These are phyloP conservation scores for Ochropleura leucogaster DNA, from an alignment of 2,888 invertebrate species.

Conservation along the genomic window DNA sequence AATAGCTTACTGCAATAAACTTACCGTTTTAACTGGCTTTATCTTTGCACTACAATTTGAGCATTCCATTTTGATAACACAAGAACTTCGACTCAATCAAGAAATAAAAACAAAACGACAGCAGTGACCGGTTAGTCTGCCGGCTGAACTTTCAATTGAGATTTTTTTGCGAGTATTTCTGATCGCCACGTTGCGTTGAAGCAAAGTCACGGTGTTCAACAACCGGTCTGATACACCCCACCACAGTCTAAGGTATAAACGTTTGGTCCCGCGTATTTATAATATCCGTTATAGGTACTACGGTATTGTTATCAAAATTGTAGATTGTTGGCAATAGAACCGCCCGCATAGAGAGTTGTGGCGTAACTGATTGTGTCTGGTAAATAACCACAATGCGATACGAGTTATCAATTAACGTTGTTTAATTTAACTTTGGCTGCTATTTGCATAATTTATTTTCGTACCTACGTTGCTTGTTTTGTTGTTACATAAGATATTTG, in stretches of 20 bases:
- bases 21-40: slow-evolving; percentile 46
- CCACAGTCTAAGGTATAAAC: slow-evolving; percentile 18
- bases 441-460: slow-evolving; percentile 56
- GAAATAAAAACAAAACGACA: slow-evolving; percentile 7
- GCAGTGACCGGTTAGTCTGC: slow-evolving; percentile 11
- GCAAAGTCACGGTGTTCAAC: not conserved
- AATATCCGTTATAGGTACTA: slow-evolving; percentile 9
- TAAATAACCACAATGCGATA: slow-evolving; percentile 49
- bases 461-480: slow-evolving; percentile 17
- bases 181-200: slow-evolving; percentile 49
- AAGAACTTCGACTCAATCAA: slow-evolving; percentile 12
- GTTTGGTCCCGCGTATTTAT: slow-evolving; percentile 33
- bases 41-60: slow-evolving; percentile 20
- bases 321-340: slow-evolving; percentile 12
- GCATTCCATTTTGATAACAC: slow-evolving; percentile 44
- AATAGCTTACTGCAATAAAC: slow-evolving; percentile 18
- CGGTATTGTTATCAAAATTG: slow-evolving; percentile 37
- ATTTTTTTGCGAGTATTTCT: slow-evolving; percentile 45
- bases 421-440: slow-evolving; percentile 51
- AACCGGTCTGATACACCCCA: slow-evolving; percentile 41
- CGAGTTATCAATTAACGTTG: slow-evolving; percentile 55
- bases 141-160: slow-evolving; percentile 22
- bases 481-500: slow-evolving; percentile 2
- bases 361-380: slow-evolving; percentile 54
- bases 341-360: slow-evolving; percentile 46